These are phyloP conservation scores for Busseola fusca DNA, from an alignment of 2,888 invertebrate genomes.

Conservation along the genomic window DNA sequence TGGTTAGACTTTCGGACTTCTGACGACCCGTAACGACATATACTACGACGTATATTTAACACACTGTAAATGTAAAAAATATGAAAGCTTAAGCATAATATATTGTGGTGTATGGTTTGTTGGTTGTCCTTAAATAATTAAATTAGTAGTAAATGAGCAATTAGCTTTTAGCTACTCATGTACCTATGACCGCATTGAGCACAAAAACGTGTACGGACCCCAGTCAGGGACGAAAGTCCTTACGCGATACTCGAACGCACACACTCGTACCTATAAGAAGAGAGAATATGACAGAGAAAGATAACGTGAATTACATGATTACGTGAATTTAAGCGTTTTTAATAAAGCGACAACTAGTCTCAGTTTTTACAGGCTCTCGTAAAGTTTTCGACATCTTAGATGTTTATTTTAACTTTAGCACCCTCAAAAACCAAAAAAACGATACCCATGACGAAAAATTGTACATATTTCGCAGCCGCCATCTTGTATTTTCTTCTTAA, in stretches of 20 bases:
- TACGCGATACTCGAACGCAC: background rate
- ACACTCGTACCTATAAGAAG: background rate
- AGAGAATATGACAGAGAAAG: background rate
- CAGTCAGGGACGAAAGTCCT: too few species aligned
- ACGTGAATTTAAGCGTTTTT: too few species aligned
- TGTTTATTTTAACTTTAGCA: background rate
- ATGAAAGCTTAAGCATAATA: too few species aligned
- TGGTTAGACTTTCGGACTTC: too few species aligned
- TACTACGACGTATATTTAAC: too few species aligned
- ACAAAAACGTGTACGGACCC: too few species aligned
- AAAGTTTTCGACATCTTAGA: background rate
- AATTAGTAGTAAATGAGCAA: background rate
- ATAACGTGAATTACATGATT: too few species aligned
- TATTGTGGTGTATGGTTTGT: too few species aligned
- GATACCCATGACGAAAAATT: background rate
- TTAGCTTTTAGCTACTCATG: background rate
- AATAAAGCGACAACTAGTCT: background rate
- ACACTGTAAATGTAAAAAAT: too few species aligned
- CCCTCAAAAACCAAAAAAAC: background rate
- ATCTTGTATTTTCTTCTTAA: background rate
- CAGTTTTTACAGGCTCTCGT: background rate
- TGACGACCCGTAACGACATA: too few species aligned
- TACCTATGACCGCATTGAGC: too few species aligned
- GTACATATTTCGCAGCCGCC: background rate
- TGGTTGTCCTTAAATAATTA: too few species aligned